Evolutionary conservation across 2,113 vertebrate genomes (phyloP).

Genomic region (Telmatochromis brachygnathus): DNA sequence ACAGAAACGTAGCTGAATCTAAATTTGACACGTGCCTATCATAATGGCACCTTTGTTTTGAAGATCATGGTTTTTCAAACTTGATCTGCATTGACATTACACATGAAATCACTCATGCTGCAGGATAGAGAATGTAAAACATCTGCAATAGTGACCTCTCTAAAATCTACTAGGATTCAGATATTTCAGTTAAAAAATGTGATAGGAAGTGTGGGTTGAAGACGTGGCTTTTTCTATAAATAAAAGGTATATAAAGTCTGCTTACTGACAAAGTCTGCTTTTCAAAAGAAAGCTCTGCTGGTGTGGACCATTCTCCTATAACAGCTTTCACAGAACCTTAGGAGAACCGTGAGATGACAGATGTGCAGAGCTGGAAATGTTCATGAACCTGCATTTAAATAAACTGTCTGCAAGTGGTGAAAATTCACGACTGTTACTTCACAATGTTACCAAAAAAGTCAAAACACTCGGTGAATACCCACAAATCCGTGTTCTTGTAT

Average conservation of each 20-base stretch:
- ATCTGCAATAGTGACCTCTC: not conserved
- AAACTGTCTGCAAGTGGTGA: not conserved
- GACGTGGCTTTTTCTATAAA: not conserved
- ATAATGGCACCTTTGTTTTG: not conserved
- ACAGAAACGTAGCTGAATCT: not conserved
- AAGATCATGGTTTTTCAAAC: not conserved
- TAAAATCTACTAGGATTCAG: not conserved
- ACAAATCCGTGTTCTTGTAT: not conserved
- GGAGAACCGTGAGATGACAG: not conserved
- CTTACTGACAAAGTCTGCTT: not conserved
- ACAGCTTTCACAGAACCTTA: not conserved
- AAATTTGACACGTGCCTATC: not conserved
- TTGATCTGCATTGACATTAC: not conserved
- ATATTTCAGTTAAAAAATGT: not conserved
- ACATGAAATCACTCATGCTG: not conserved
- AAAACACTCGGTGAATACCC: not conserved
- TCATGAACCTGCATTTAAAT: not conserved
- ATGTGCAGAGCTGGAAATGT: not conserved
- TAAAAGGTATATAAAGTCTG: not conserved
- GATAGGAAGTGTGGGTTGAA: not conserved
- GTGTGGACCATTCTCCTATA: not conserved
- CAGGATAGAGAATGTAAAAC: not conserved
- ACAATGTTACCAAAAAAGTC: not conserved
- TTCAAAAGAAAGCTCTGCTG: not conserved
- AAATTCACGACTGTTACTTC: not conserved